Evolutionary conservation across 1,140 invertebrate genomes (phyloP), one percentile per base, ranked within the genome.

Genomic region (Ylistrum balloti): DNA sequence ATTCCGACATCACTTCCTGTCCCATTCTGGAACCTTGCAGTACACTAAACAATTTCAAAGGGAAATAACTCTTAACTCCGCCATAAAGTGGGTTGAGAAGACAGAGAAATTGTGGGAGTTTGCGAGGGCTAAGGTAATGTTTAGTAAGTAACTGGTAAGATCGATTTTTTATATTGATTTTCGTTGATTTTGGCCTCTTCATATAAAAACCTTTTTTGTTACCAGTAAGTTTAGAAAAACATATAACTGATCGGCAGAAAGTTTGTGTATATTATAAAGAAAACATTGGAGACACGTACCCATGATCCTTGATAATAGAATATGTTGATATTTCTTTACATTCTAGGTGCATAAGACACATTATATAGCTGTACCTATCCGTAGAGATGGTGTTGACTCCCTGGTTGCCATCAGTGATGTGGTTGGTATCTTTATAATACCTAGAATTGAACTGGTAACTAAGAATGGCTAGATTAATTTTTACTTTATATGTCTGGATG

Each of bases 1-100:
- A 33, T 96, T 97, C 88, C 95, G 95, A 33, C 97, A 97, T 94
- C 97, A 97, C 94, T 96, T 97, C 45, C 88, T 96, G n/a, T 95
- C 96, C 28, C 97, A 97, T 95, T 95, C 95, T 94, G 95, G 95
- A 41, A 87, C 92, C 86, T 90, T 48, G 33, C 86, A 56, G 34
- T 92, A 90, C 87, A 90, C 90, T 0, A 38, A 88, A 32, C 33
- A 74, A 56, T 91, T 91, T 87, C 56, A 89, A 86, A 88, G 88
- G 35, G 89, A 91, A 2, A 90, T 94, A 22, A 90, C 35, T 32
- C 90, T 95, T 15, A 91, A 95, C 87, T 32, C 74, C 13, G 90
- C 89, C 22, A 88, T 91, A 15, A 45, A 89, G 13, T 95, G 95
- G 95, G 91, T 94, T 85, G 74, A 91, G 0, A 89, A 94, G 33